phyloP scores from a whole-genome alignment of 2,888 invertebrate species.

The Panopea generosa region DNA sequence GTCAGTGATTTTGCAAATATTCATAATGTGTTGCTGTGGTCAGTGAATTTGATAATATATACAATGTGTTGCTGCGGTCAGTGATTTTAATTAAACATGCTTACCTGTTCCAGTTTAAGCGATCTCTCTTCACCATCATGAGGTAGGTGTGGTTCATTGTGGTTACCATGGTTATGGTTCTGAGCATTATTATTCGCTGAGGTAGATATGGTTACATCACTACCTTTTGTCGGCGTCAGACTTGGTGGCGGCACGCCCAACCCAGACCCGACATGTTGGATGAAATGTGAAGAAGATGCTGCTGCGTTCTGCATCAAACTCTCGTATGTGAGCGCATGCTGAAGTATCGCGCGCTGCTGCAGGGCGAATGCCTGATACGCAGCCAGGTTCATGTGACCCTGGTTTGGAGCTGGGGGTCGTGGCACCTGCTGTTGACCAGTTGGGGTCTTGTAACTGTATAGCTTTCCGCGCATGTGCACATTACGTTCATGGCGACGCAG shows the following conservation, averaged over 20 bases:
- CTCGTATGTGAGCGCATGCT: constrained; percentile 80
- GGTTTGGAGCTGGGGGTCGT: constrained; percentile 34
- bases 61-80: no score
- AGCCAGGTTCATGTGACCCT: constrained; percentile 75
- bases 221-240: constrained; percentile 41
- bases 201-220: constrained; percentile 60
- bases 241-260: constrained; percentile 17
- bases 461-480: constrained; percentile 81
- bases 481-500: constrained; percentile 80
- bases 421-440: constrained; percentile 25
- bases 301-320: constrained; percentile 76
- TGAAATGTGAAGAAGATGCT: constrained; percentile 54
- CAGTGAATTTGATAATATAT: no score
- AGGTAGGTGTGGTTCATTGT: constrained; percentile 57
- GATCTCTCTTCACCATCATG: constrained; percentile 30
- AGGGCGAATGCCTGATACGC: constrained; percentile 79
- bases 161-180: constrained; percentile 39
- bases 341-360: constrained; percentile 78
- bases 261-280: constrained; percentile 30
- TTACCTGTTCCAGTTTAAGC: constrained; percentile 77
- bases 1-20: no score
- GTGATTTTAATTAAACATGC: not conserved
- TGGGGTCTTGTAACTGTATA: constrained; percentile 75
- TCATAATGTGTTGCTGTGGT: no score
- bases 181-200: constrained; percentile 48